These are phyloP conservation scores for Poeciliopsis occidentalis DNA, from an alignment of 2,113 vertebrate species.

Conservation along the genomic window DNA sequence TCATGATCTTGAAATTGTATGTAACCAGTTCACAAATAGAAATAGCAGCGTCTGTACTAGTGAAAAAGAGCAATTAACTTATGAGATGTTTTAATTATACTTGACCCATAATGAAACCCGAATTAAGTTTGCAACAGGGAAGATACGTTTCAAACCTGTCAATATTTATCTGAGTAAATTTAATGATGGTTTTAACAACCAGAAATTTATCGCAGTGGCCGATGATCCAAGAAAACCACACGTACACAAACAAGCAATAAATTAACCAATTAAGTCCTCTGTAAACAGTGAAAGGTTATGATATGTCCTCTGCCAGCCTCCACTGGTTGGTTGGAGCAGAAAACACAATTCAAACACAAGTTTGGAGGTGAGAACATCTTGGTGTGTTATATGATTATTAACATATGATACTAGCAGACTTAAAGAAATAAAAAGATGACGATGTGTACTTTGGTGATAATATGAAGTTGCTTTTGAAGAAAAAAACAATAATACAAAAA, in stretches of 20 bases:
- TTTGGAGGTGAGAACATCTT: no score
- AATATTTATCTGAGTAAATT: not conserved
- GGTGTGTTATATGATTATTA: no score
- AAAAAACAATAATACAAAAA: no score
- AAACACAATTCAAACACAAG: no score
- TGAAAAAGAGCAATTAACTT: slow-evolving; percentile 13
- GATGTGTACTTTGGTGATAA: no score
- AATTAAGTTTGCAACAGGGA: not conserved
- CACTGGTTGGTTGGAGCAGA: not conserved
- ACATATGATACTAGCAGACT: no score
- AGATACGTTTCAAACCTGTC: not conserved
- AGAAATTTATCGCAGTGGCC: not conserved
- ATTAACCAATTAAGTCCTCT: not conserved
- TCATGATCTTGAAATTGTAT: slow-evolving; percentile 89
- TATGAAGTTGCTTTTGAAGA: no score
- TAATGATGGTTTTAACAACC: not conserved
- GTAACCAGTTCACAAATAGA: slow-evolving; percentile 54
- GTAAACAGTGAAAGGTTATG: not conserved
- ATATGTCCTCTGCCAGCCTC: not conserved
- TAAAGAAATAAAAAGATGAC: no score
- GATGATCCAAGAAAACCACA: not conserved
- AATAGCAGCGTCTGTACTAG: slow-evolving; percentile 43
- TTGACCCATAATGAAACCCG: not conserved
- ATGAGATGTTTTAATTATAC: not conserved
- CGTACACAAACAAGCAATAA: not conserved